A percentile compares a stretch with the other conserved stretches of the same genome.
Evolutionary conservation across 2,797 vertebrate genomes (phyloP).

Genomic region (Tenualosa ilisha): DNA sequence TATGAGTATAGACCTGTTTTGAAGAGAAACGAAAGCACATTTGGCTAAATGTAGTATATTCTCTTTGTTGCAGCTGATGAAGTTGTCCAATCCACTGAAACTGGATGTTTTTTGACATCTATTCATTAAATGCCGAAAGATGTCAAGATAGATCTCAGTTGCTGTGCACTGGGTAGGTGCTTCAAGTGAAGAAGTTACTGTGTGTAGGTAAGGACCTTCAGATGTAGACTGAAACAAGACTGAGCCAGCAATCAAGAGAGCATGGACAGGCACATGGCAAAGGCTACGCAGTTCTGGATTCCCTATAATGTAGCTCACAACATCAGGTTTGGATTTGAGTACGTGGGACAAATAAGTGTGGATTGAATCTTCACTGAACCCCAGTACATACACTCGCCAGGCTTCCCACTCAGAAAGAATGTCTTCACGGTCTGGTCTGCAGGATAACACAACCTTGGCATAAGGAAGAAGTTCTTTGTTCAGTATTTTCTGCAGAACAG

Average conservation of each 20-base stretch:
- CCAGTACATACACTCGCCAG: slow-evolving; percentile 44
- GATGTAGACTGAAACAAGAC: slow-evolving; percentile 23
- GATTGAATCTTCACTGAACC: slow-evolving; percentile 48
- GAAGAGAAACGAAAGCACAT: slow-evolving; percentile 33
- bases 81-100: neutral
- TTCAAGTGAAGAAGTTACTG: too few relatives aligned
- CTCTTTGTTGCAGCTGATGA: neutral
- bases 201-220: neutral
- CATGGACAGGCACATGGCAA: slow-evolving; percentile 62
- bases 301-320: slow-evolving; percentile 36
- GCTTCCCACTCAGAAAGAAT: neutral
- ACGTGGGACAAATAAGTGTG: slow-evolving; percentile 26
- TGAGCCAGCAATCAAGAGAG: slow-evolving; percentile 54
- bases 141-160: slow-evolving; percentile 47
- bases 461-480: slow-evolving; percentile 37
- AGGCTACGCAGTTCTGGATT: slow-evolving; percentile 61
- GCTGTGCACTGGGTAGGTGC: slow-evolving; percentile 16
- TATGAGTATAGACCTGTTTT: neutral
- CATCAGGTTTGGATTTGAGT: slow-evolving; percentile 15
- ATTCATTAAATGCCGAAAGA: slow-evolving; percentile 38
- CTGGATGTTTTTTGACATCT: slow-evolving; percentile 4
- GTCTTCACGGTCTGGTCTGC: slow-evolving; percentile 40
- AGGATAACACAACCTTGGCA: slow-evolving; percentile 49
- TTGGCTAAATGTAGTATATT: slow-evolving; percentile 33
- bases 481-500: slow-evolving; percentile 22